phyloP scores from a whole-genome alignment of 2,888 invertebrate genomes.

The Lampropteryx suffumata region DNA sequence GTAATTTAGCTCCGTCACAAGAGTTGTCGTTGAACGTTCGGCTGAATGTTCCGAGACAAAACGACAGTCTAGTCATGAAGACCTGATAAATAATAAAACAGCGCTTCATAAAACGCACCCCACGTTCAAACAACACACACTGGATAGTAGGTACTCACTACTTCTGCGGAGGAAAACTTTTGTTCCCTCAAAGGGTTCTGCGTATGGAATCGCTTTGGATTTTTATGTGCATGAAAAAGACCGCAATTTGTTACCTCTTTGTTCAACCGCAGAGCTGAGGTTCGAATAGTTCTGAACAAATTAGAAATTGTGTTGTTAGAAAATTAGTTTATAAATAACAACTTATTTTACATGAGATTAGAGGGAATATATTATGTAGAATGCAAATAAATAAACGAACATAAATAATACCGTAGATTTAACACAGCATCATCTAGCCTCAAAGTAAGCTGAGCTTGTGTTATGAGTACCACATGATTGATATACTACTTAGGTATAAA shows the following conservation, averaged over 20 bases:
- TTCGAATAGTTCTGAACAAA: constrained; percentile 1
- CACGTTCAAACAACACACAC: constrained; percentile 24
- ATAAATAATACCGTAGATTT: too few relatives aligned
- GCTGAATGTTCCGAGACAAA: background rate
- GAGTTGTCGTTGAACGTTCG: too few relatives aligned
- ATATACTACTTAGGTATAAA: too few relatives aligned
- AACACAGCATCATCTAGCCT: too few relatives aligned
- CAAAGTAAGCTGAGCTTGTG: too few relatives aligned
- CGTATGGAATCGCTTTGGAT: constrained; percentile 21
- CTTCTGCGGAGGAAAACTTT: constrained; percentile 17
- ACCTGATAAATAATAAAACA: constrained; percentile 32
- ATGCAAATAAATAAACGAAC: too few relatives aligned
- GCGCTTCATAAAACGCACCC: constrained; percentile 30
- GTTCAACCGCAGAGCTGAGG: constrained; percentile 6
- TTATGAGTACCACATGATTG: too few relatives aligned
- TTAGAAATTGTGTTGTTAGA: background rate
- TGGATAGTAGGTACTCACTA: background rate
- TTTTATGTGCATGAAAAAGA: constrained; percentile 22
- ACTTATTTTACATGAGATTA: too few relatives aligned
- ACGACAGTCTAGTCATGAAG: constrained; percentile 17
- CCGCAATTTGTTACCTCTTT: constrained; percentile 23
- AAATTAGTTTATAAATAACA: too few relatives aligned
- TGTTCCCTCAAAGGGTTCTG: constrained; percentile 25
- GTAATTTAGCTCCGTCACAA: too few relatives aligned
- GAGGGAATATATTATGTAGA: too few relatives aligned